Percentiles rank a stretch among this genome's conserved stretches.
phyloP scores from a whole-genome alignment of 2,797 vertebrate species.

The Rhinogobio ventralis region DNA sequence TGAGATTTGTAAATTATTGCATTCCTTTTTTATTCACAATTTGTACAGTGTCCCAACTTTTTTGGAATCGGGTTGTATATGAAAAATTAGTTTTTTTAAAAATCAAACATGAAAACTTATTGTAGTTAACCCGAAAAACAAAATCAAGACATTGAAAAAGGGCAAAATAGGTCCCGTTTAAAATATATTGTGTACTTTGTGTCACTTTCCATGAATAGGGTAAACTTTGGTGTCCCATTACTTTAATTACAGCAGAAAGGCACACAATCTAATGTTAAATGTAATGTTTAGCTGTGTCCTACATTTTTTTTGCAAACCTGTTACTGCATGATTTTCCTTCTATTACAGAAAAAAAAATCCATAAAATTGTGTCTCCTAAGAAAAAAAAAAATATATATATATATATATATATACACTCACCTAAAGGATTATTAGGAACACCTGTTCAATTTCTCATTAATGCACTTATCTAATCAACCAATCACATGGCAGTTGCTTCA shows the following conservation, averaged over 20 bases:
- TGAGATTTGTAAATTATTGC: too few species aligned
- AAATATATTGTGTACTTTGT: background rate
- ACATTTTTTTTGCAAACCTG: background rate
- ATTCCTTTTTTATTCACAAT: too few species aligned
- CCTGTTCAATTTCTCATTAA: too few species aligned
- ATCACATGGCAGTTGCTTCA: too few species aligned
- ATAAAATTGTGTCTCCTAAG: background rate
- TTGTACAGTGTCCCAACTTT: too few species aligned
- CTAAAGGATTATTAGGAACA: too few species aligned
- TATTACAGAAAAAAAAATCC: background rate
- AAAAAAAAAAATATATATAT: background rate
- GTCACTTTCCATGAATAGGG: background rate
- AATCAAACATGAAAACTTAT: background rate
- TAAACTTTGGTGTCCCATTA: background rate
- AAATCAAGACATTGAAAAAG: background rate
- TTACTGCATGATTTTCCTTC: background rate
- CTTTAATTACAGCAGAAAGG: background rate
- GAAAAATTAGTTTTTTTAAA: background rate
- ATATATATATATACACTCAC: too few species aligned
- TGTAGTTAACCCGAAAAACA: background rate
- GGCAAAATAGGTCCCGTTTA: background rate
- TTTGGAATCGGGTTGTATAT: too few species aligned
- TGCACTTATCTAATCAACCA: too few species aligned
- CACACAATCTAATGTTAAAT: background rate
- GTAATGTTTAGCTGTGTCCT: background rate